These are phyloP conservation scores for Drosophila multiciliata DNA, from an alignment of 2,888 invertebrate genomes.

Conservation along the genomic window DNA sequence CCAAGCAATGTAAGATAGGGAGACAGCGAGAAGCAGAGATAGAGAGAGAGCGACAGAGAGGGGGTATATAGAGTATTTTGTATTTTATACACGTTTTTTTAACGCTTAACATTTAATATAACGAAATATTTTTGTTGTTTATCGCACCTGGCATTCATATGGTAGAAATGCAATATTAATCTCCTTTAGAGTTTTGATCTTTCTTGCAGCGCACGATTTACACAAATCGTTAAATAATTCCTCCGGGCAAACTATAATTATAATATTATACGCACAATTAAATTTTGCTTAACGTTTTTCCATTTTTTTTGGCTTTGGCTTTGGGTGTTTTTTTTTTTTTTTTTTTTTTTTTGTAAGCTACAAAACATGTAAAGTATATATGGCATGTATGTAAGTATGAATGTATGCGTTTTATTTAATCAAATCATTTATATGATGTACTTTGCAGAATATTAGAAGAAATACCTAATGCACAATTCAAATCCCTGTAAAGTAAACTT, in stretches of 20 bases:
- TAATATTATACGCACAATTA: slow-evolving; percentile 63
- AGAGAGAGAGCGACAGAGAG: slow-evolving; percentile 8
- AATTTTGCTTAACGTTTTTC: slow-evolving; percentile 51
- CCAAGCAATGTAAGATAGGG: slow-evolving; percentile 13
- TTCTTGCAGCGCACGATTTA: slow-evolving; percentile 96
- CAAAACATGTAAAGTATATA: slow-evolving; percentile 13
- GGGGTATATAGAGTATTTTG: slow-evolving; percentile 24
- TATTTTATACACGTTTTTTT: slow-evolving; percentile 28
- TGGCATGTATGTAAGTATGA: slow-evolving; percentile 20
- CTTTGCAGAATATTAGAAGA: slow-evolving; percentile 8
- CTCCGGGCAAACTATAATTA: slow-evolving; percentile 93
- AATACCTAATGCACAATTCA: slow-evolving; percentile 27
- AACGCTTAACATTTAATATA: slow-evolving; percentile 22
- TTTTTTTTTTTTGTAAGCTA: slow-evolving; percentile 14
- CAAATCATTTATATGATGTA: not conserved
- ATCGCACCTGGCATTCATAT: slow-evolving; percentile 96
- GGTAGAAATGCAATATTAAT: slow-evolving; percentile 99
- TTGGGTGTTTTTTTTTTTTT: not conserved
- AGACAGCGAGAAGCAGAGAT: slow-evolving; percentile 5
- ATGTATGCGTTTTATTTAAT: slow-evolving; percentile 1
- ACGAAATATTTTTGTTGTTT: slow-evolving; percentile 31
- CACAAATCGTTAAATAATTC: slow-evolving; percentile 98
- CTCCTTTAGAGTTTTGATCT: slow-evolving; percentile 98
- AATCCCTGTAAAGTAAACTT: slow-evolving; percentile 48
- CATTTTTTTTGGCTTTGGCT: slow-evolving; percentile 10